Evolutionary conservation across 2,113 vertebrate genomes (phyloP), one percentile per base, ranked within the genome.

Genomic region (Phasianus colchicus): DNA sequence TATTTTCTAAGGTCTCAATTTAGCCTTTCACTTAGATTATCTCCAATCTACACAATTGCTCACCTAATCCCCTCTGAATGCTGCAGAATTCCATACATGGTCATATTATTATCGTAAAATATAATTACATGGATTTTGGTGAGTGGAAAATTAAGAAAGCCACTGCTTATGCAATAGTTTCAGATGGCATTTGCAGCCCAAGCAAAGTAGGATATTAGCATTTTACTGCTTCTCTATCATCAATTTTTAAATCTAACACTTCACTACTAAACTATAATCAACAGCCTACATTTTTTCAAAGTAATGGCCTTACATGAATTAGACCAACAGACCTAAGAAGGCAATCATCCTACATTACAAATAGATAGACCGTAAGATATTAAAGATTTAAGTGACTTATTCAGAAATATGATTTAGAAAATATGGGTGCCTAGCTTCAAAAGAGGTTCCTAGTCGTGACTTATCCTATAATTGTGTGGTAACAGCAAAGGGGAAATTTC

Each of bases 401-500:
- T 58, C 55, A 9, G 25, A 76, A 83, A 43, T 17, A 34, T n/a
- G 60, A 83, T 6, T 30, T 32, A 36, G 78, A 29, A 89, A 76
- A 77, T 16, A 36, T 1, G 19, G 32, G 3, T 60, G 71, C 50
- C 48, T 65, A 17, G 12, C 65, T 90, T 85, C 72, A 55, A 57
- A 64, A 85, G 64, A 83, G 64, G 42, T 43, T 88, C 94, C 95
- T 86, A 96, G 90, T 96, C 89, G 88, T 17, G 85, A 90, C 95
- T 73, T 45, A 96, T 64, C 91, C 92, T 80, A 63, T 67, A 93
- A 96, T 96, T 95, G 38, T 82, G 80, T 72, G 83, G 86, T 64
- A 96, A 92, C 93, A 95, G 88, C 91, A 92, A 92, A 91, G 34
- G 69, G 76, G 93, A 96, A 94, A 96, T 91, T 93, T 96, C 80